These are phyloP conservation scores for Varanus salvator DNA, from an alignment of 2,113 vertebrate species.

Conservation along the genomic window DNA sequence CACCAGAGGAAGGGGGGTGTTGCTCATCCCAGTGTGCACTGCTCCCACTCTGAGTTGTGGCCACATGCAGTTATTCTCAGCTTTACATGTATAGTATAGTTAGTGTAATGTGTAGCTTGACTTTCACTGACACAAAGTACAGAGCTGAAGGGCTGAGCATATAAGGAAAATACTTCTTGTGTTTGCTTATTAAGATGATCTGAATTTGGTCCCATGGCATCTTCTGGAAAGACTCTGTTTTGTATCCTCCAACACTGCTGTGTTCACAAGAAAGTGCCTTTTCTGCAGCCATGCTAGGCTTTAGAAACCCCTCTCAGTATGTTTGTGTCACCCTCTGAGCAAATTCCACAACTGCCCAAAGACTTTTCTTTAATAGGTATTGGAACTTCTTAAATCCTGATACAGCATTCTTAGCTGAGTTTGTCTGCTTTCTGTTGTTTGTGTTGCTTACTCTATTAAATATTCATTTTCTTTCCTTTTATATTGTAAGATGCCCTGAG, in stretches of 20 bases:
- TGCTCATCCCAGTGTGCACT: no score
- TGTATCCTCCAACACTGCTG: no score
- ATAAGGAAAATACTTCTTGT: no score
- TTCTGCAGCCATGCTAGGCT: background rate
- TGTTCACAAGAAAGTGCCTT: background rate
- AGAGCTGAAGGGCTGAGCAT: no score
- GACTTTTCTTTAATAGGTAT: background rate
- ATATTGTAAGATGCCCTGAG: background rate
- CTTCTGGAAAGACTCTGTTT: background rate
- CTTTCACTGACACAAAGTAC: no score
- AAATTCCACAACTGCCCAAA: background rate
- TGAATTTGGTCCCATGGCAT: background rate
- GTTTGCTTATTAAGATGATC: no score
- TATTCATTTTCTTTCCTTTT: background rate
- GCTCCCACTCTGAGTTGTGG: no score
- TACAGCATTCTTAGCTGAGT: background rate
- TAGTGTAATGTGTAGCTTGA: no score
- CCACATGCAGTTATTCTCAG: no score
- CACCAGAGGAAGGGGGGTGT: no score
- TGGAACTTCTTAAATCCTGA: background rate
- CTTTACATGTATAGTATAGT: no score
- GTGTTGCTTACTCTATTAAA: background rate
- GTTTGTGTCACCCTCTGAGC: background rate
- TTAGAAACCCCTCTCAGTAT: background rate
- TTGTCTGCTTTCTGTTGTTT: background rate